Evolutionary conservation across 92 coral and sea anemone species (phyloP), one percentile per base, ranked within the genome.

Genomic region (Zoanthus sansibaricus): DNA sequence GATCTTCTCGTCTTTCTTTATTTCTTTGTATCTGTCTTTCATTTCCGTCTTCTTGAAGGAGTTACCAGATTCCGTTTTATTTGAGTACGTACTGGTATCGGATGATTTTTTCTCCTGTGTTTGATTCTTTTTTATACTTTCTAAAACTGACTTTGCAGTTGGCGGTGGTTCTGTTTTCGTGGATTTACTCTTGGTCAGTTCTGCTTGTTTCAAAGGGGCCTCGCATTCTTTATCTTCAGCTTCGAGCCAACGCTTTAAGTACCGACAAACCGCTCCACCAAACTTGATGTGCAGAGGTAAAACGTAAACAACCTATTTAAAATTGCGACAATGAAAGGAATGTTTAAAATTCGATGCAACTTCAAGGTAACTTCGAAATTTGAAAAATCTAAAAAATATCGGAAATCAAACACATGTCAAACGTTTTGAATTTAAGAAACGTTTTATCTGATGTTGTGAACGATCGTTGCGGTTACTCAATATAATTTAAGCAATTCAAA

Each of bases 221-320:
- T 68, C 82, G 4, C 25, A 54, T 25, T 87, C 73, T 1, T 80
- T 90, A 33, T 94, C 93, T 4, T 88, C 96, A 18, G 97, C 91
- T 47, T 97, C 98, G 20, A 97, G 79, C 99, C 99, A 97, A 7
- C 93, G 95, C 87, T 95, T 93, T 15, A 97, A 91, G 87, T 97
- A 97, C 61, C 98, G 94, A 75, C 98, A 95, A 47, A 97, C 32
- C 0, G 99, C 78, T 48, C 98, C 99, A 32, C 96, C 99, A 71
- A 97, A 97, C 79, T 93, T 95, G 42, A 95, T 89, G 64, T 95
- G 95, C 54, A 97, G 90, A n/a, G 98, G 98, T 6, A 95, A 79
- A 20, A 89, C 78, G 72, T 90, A 93, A 45, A 93, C 79, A n/a
- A 90, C 98, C 99, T 97, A 64, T 8, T 62, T 67, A 47, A 87